Evolutionary conservation across 1,140 invertebrate genomes (phyloP).

Genomic region (Centruroides vittatus): DNA sequence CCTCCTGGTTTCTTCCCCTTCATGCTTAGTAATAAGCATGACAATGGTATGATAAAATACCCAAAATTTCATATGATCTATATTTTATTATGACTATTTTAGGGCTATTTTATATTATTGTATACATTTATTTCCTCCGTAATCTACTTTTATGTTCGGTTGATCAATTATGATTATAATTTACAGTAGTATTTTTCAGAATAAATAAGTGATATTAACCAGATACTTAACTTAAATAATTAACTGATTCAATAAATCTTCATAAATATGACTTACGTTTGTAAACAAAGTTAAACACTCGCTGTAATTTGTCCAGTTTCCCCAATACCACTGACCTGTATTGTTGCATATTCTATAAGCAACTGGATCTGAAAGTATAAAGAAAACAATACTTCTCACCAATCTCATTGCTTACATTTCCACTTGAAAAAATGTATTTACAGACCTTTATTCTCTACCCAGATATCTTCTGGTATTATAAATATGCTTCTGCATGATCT

Average conservation of each 20-base stretch:
- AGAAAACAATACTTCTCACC: not conserved
- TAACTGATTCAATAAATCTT: not conserved
- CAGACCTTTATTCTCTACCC: not conserved
- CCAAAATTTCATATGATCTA: too few relatives aligned
- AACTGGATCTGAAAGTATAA: slow-evolving; percentile 4
- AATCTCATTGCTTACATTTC: not conserved
- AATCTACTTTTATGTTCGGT: too few relatives aligned
- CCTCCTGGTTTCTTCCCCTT: too few relatives aligned
- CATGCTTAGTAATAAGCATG: too few relatives aligned
- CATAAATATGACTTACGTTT: slow-evolving; percentile 2
- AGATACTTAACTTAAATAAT: not conserved
- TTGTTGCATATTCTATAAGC: slow-evolving; percentile 22
- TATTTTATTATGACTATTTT: too few relatives aligned
- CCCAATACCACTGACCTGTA: slow-evolving; percentile 21
- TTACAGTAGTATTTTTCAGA: too few relatives aligned
- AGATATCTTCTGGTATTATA: slow-evolving; percentile 1
- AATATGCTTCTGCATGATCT: slow-evolving; percentile 8
- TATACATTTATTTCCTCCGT: too few relatives aligned
- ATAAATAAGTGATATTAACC: too few relatives aligned
- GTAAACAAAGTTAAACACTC: slow-evolving; percentile 16
- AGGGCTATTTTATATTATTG: too few relatives aligned
- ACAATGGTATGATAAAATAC: too few relatives aligned
- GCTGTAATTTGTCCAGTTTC: slow-evolving; percentile 27
- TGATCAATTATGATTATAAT: too few relatives aligned
- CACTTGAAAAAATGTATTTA: not conserved